These are phyloP conservation scores for Lycophotia porphyrea DNA, from an alignment of 2,888 invertebrate species.

Conservation along the genomic window DNA sequence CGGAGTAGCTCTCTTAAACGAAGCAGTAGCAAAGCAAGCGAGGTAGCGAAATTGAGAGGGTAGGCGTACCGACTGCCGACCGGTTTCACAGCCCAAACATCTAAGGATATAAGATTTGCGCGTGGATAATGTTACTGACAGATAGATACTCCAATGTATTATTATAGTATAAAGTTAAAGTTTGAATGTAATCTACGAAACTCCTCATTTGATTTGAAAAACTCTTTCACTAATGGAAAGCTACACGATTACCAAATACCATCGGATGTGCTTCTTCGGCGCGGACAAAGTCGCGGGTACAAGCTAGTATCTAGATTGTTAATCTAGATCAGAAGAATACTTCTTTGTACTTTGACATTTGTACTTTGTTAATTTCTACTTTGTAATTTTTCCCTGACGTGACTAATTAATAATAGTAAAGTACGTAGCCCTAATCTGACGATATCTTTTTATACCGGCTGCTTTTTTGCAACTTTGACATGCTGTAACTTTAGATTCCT, in stretches of 20 bases:
- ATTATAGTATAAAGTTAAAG: background rate
- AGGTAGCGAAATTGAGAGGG: constrained; percentile 79
- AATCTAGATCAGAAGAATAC: background rate
- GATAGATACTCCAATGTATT: constrained; percentile 35
- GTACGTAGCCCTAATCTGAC: no score
- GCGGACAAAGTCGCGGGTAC: background rate
- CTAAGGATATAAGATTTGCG: constrained; percentile 71
- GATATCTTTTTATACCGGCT: no score
- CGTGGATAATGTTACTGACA: constrained; percentile 64
- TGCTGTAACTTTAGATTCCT: no score
- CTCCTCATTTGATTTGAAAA: background rate
- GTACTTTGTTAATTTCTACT: no score
- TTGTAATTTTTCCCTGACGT: background rate
- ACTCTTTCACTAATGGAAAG: background rate
- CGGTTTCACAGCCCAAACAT: constrained; percentile 56
- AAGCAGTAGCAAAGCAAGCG: constrained; percentile 71
- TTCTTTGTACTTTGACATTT: background rate
- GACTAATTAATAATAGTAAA: background rate
- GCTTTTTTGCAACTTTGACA: no score
- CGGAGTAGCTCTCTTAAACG: constrained; percentile 45
- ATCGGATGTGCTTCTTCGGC: background rate
- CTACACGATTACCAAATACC: background rate
- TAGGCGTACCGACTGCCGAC: constrained; percentile 74
- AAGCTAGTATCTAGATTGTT: background rate
- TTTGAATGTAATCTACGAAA: background rate